Evolutionary conservation across 2,888 invertebrate genomes (phyloP).

Genomic region (Melangyna quadrimaculata): DNA sequence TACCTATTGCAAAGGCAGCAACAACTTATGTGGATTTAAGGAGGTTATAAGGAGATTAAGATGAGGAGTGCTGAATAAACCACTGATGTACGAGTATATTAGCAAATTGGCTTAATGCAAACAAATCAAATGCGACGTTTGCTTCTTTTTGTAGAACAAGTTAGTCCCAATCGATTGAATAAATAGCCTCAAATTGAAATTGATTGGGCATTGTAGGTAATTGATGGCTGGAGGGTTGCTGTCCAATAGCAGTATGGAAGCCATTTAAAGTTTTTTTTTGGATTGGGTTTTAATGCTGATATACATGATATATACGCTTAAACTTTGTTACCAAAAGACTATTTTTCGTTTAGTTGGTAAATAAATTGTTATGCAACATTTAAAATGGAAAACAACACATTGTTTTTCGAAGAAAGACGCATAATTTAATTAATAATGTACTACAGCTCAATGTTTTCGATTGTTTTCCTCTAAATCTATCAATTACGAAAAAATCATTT

Average conservation of each 20-base stretch:
- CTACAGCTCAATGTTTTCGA: too few relatives aligned
- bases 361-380: background rate
- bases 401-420: too few relatives aligned
- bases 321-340: background rate
- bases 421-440: too few relatives aligned
- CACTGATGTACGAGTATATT: too few relatives aligned
- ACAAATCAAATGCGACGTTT: background rate
- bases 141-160: background rate
- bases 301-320: too few relatives aligned
- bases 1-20: background rate
- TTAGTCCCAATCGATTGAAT: background rate
- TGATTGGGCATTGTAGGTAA: background rate
- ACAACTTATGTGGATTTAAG: background rate
- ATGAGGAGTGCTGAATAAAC: background rate
- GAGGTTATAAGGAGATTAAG: background rate
- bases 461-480: too few relatives aligned
- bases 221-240: background rate
- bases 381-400: too few relatives aligned
- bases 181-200: background rate
- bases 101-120: background rate
- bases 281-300: background rate
- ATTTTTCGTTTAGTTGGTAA: background rate
- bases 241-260: background rate
- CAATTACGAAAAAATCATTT: too few relatives aligned
- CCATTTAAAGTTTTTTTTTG: background rate